Evolutionary conservation across 2,113 vertebrate species (phyloP).

Genomic region (Dipodomys merriami): DNA sequence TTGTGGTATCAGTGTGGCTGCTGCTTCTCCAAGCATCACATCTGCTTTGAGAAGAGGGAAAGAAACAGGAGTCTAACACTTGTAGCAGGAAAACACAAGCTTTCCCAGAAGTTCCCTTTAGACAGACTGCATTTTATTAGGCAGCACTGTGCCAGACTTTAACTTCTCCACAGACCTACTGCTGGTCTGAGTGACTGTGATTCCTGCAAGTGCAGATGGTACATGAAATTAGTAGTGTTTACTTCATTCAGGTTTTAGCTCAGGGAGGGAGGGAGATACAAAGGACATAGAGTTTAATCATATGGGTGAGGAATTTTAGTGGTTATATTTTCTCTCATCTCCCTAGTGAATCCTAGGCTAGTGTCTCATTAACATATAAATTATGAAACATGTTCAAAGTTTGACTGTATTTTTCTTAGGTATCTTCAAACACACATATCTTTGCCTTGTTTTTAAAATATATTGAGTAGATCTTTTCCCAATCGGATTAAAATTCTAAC

Average conservation of each 20-base stretch:
- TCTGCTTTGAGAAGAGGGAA: constrained; percentile 22
- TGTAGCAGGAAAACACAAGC: not conserved
- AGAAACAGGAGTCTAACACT: not conserved
- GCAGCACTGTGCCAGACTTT: not conserved
- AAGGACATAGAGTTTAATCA: not conserved
- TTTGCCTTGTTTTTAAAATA: constrained; percentile 48
- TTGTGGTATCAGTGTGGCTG: not conserved
- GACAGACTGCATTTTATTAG: not conserved
- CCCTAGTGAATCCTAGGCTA: not conserved
- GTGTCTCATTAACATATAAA: constrained; percentile 14
- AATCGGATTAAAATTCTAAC: constrained; percentile 35
- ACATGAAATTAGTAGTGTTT: not conserved
- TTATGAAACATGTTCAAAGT: not conserved
- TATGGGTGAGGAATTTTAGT: not conserved
- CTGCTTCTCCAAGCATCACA: not conserved
- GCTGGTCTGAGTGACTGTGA: not conserved
- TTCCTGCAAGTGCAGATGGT: not conserved
- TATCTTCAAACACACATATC: not conserved
- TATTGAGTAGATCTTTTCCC: not conserved
- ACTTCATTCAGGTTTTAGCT: not conserved
- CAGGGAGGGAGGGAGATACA: not conserved
- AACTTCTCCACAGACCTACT: not conserved
- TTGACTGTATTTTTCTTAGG: not conserved
- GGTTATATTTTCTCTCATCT: constrained; percentile 17
- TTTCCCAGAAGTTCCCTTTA: not conserved